phyloP scores from a whole-genome alignment of 2,113 vertebrate genomes.

The Carassius auratus region DNA sequence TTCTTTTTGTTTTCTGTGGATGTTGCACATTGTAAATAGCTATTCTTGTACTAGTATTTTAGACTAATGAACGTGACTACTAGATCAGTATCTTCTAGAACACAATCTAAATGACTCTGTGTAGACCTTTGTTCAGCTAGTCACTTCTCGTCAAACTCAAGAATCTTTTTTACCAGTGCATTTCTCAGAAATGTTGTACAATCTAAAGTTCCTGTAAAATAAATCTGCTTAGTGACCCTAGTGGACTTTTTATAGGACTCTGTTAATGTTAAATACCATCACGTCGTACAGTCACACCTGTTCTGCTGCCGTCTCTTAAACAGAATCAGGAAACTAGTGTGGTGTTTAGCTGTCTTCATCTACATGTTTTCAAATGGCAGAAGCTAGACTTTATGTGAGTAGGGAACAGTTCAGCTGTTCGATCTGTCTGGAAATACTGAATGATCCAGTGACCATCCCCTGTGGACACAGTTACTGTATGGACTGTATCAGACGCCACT shows the following conservation, averaged over 20 bases:
- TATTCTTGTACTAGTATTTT: not conserved
- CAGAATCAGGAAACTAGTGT: conserved; percentile 3
- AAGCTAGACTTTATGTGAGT: not conserved
- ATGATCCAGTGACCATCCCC: conserved; percentile 5
- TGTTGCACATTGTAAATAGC: not conserved
- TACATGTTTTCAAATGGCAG: not conserved
- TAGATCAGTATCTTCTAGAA: not conserved
- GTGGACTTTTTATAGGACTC: not conserved
- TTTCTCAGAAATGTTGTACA: not conserved
- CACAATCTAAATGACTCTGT: not conserved
- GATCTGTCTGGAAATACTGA: not conserved
- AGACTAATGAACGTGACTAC: not conserved
- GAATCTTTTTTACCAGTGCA: not conserved
- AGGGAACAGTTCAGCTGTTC: not conserved
- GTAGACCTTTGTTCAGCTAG: not conserved
- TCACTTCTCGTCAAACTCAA: not conserved
- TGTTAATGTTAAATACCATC: conserved; percentile 1
- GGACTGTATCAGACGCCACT: not conserved
- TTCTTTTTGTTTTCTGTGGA: not conserved
- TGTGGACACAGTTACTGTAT: conserved; percentile 14
- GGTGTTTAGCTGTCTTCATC: not conserved
- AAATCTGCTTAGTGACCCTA: not conserved
- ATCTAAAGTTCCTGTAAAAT: not conserved
- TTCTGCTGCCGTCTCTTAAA: not conserved
- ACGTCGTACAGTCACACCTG: not conserved